Evolutionary conservation across 2,888 invertebrate genomes (phyloP), one percentile per base, ranked within the genome.

Genomic region (Tenthredo mesomela): DNA sequence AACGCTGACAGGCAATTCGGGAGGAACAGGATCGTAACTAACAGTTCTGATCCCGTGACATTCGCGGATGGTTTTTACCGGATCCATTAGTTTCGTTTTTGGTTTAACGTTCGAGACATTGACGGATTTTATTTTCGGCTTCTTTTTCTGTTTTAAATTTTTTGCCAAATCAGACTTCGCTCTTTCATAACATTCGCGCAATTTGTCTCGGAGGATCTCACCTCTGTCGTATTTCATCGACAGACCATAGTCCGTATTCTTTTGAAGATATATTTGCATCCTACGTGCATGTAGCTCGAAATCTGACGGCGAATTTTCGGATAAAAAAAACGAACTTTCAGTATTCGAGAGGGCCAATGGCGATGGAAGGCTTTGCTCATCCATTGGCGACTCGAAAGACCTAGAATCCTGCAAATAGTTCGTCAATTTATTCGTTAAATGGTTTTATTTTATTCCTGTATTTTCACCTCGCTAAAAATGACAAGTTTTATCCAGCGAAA

Each of bases 31-130:
- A 80, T 91, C 87, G 82, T 89, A 90, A 86, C 86, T 91, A 25
- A 89, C 75, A 9, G 92, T 91, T 43, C 82, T 89, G 0, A 87
- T 84, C 5, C 89, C 90, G 50, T 90, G 88, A 84, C 90, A 86
- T 7, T 90, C 87, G 65, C 86, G 87, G 21, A 90, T 50, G 6
- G 50, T 85, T 47, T 25, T 82, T 58, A 29, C 18, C 2, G 61
- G 58, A 33, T 29, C 15, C 21, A 37, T 58, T 21, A 61, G n/a
- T 37, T 25, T 37, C 40, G 33, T 50, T 40, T 61, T 15, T 10
- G 12, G 47, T 21, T 54, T 54, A 40, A 67, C 67, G 18, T 6
- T 6, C 43, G 73, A 21, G 3, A 33, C 40, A 40, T 40, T 40
- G 37, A 18, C 18, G 82, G 21, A 6, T 54, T 58, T 40, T 77